Base-by-base conservation (phyloP, 2,113 vertebrate genomes). In the Nothobranchius kuhntae region DNA sequence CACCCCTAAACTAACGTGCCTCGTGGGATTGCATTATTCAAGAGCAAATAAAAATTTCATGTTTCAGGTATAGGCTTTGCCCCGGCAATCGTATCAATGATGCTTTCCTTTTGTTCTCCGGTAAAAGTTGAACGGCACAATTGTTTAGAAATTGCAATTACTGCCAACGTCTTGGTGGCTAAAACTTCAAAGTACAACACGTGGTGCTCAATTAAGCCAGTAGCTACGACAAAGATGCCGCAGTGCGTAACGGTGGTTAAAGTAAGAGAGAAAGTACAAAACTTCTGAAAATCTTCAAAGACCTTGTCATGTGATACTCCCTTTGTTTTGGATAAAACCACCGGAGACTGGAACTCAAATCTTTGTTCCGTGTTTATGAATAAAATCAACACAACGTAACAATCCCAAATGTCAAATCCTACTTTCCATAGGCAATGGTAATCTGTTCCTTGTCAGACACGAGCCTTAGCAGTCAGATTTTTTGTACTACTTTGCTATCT, bases 1-100 rank as follows among this genome's bases (percentile, higher is more conserved):
- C 89, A 87, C 85, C 73, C 85, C 86, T 88, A 89, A 91, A 89
- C 78, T 88, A 86, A 89, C 83, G 86, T 90, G 90, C 92, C 93
- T 89, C 47, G 62, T 87, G 90, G 92, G 89, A 91, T 87, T 91
- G 85, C 81, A 89, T 86, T 87, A 85, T 77, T 68, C 83, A 81
- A 61, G 77, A 71, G 56, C 82, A 73, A 86, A 62, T 69, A 77
- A 83, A 91, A 86, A 88, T 92, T 92, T 91, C 83, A 91, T 91
- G 90, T 92, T 90, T 77, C 75, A 75, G 80, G 89, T 85, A 82
- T 50, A 12, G 86, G 90, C 86, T 91, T 71, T 82, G 86, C 88
- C 84, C 86, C 64, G 5, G 82, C 89, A 91, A 92, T 91, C 90
- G 69, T 91, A 84, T 90, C 89, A 90, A 87, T 90, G 85, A 80